Evolutionary conservation across 2,113 vertebrate genomes (phyloP).

Genomic region (Romanogobio albipinnatus): DNA sequence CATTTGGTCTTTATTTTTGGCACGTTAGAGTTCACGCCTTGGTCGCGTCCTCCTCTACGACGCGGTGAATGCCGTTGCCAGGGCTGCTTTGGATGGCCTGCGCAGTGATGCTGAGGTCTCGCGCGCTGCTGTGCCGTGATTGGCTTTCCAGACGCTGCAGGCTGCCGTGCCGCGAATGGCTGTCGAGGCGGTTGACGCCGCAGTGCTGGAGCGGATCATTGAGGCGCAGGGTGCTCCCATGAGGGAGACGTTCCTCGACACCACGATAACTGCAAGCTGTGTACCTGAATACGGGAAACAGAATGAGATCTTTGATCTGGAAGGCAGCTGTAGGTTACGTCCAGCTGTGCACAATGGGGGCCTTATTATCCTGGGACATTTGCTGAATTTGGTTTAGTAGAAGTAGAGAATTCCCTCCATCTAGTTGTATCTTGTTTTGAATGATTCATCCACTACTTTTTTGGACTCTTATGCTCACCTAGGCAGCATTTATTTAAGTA

Average conservation of each 20-base stretch:
- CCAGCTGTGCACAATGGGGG: not conserved
- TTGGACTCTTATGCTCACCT: not conserved
- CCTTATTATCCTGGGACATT: not conserved
- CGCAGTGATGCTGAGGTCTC: conserved; percentile 82
- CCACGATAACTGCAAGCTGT: conserved; percentile 87
- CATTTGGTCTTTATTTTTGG: not conserved
- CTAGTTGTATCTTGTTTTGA: not conserved
- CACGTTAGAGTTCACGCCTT: conserved; percentile 73
- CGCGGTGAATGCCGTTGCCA: conserved; percentile 88
- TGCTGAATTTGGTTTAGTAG: not conserved
- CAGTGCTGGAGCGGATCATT: conserved; percentile 73
- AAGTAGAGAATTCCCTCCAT: not conserved
- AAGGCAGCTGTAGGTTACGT: not conserved
- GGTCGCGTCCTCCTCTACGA: conserved; percentile 88
- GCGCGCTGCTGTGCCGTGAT: conserved; percentile 85
- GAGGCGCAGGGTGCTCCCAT: conserved; percentile 88
- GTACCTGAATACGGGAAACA: conserved; percentile 73
- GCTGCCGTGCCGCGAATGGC: conserved; percentile 85
- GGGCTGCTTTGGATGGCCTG: conserved; percentile 79
- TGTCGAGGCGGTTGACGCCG: conserved; percentile 69
- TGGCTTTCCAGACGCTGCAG: conserved; percentile 88
- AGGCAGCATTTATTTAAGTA: no score
- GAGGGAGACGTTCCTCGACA: conserved; percentile 83
- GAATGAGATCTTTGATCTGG: not conserved
- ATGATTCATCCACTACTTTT: not conserved